Evolutionary conservation across 2,888 invertebrate species (phyloP), one percentile per base, ranked within the genome.

Genomic region (Fragum sueziense): DNA sequence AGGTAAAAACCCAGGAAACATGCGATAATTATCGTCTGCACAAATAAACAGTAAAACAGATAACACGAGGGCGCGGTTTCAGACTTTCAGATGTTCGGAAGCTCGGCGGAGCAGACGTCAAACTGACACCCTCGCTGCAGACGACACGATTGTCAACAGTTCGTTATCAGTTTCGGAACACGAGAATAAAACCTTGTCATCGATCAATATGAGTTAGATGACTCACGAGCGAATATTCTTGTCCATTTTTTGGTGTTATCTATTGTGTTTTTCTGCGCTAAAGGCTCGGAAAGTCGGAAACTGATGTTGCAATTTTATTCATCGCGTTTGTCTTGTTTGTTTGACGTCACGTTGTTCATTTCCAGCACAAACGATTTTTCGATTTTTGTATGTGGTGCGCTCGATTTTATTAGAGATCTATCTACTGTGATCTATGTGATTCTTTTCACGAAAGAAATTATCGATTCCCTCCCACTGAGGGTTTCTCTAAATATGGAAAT

Each of bases 111-210:
- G 57, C 57, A 57, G 57, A 57, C 57, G 57, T 25, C n/a, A n/a
- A n/a, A n/a, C n/a, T n/a, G n/a, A 57, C 47, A 9, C 3, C 14
- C 3, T 47, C 47, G 25, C 57, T 2, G 57, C 57, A 57, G 57
- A 57, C 57, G 57, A 57, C 57, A 57, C 11, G 11, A 17, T 20
- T 57, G 57, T 57, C 57, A 57, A 57, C 57, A 57, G 57, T 27
- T 57, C 11, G 57, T 27, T 14, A 27, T 22, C 57, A 57, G 57
- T 25, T 25, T 57, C 57, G 25, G 2, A 57, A 57, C 27, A 27
- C 57, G 41, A 17, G 41, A 47, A 47, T 47, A 47, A 14, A 47
- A 14, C 47, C 20, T 14, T 47, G 47, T 47, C 47, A 47, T 47
- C 47, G 47, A 47, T 47, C 47, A 47, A 47, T 47, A 47, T 47